These are phyloP conservation scores for Lepidonotus clava DNA, from an alignment of 2,888 invertebrate species.

Conservation along the genomic window DNA sequence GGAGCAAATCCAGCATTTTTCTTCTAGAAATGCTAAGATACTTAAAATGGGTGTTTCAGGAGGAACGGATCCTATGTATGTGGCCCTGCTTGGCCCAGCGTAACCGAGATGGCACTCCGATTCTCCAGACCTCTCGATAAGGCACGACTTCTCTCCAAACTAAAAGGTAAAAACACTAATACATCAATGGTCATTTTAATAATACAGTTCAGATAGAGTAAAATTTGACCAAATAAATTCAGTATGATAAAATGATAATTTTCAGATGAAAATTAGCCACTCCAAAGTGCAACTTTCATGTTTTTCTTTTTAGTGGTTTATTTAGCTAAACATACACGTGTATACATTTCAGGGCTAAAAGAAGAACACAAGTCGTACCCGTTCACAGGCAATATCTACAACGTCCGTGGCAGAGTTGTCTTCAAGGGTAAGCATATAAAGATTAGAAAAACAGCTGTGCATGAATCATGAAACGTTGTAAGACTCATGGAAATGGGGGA, in stretches of 20 bases:
- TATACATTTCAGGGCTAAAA: conserved; percentile 67
- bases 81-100: conserved; percentile 30
- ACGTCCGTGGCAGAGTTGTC: conserved; percentile 70
- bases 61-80: neutral
- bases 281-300: neutral
- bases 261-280: too few species aligned
- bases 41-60: too few species aligned
- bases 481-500: too few species aligned
- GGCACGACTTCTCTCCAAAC: conserved; percentile 66
- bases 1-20: too few species aligned
- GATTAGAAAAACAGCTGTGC: too few species aligned
- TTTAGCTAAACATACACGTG: neutral
- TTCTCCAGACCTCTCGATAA: conserved; percentile 75
- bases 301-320: neutral
- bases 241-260: too few species aligned
- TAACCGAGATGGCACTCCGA: conserved; percentile 69
- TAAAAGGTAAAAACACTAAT: conserved; percentile 68
- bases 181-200: too few species aligned
- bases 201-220: too few species aligned
- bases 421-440: conserved; percentile 72
- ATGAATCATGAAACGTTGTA: too few species aligned
- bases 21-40: too few species aligned
- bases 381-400: conserved; percentile 73
- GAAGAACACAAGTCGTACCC: conserved; percentile 64
- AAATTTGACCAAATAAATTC: too few species aligned